Evolutionary conservation across 2,888 invertebrate species (phyloP).

Genomic region (Perdita meconis): DNA sequence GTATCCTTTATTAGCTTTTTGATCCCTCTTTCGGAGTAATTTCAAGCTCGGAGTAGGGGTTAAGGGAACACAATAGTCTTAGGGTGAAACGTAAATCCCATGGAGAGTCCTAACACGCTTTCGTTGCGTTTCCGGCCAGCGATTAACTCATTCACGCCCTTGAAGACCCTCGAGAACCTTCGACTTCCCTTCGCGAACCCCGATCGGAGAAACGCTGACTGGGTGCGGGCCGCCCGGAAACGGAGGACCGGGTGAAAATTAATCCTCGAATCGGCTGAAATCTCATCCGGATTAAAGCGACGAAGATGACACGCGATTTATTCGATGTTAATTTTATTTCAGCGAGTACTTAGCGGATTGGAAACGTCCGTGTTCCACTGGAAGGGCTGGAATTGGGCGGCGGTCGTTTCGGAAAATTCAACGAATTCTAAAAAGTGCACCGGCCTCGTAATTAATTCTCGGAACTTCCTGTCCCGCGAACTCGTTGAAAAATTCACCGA

Average conservation of each 20-base stretch:
- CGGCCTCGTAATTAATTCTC: slow-evolving; percentile 38
- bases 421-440: slow-evolving; percentile 8
- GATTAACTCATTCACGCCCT: slow-evolving; percentile 69
- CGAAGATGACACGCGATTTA: slow-evolving; percentile 50
- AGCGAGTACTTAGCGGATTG: not conserved
- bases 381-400: not conserved
- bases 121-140: slow-evolving; percentile 64
- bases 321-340: slow-evolving; percentile 50
- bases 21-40: not conserved
- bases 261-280: slow-evolving; percentile 62
- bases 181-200: slow-evolving; percentile 32
- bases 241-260: slow-evolving; percentile 59
- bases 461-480: slow-evolving; percentile 2
- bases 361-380: not conserved
- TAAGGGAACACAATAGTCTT: slow-evolving; percentile 4
- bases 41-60: not conserved
- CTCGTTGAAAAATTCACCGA: slow-evolving; percentile 34
- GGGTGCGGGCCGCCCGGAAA: slow-evolving; percentile 48
- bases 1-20: not conserved
- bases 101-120: slow-evolving; percentile 54
- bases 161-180: slow-evolving; percentile 63
- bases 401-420: not conserved
- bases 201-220: slow-evolving; percentile 62
- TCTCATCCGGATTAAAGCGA: slow-evolving; percentile 39
- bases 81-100: slow-evolving; percentile 24